These are phyloP conservation scores for Papilio polyxenes DNA, from an alignment of 1,140 invertebrate genomes.

Conservation along the genomic window DNA sequence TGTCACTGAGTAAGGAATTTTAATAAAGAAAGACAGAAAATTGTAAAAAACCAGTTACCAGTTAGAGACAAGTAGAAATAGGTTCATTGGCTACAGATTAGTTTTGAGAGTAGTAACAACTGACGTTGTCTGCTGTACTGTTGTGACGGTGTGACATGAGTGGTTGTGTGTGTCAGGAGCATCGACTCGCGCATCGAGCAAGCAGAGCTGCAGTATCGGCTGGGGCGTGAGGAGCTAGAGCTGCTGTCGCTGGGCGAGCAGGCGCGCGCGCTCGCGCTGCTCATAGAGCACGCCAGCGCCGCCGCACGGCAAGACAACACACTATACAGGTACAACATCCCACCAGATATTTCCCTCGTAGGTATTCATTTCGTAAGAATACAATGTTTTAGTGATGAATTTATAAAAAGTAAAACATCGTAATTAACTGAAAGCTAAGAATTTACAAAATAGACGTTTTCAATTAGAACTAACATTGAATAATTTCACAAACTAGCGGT, in stretches of 20 bases:
- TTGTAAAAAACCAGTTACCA: too few relatives aligned
- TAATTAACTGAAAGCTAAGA: neutral
- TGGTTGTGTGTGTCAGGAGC: constrained; percentile 82
- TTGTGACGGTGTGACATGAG: neutral
- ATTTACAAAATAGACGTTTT: neutral
- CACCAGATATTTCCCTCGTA: too few relatives aligned
- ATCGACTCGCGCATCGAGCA: constrained; percentile 94
- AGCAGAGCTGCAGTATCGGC: constrained; percentile 92
- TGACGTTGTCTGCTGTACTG: neutral
- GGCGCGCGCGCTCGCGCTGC: constrained; percentile 87
- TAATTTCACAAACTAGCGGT: neutral
- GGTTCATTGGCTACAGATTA: neutral
- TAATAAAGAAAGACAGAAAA: too few relatives aligned
- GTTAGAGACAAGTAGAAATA: too few relatives aligned
- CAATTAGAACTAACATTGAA: constrained; percentile 3
- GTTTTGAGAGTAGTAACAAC: constrained; percentile 38
- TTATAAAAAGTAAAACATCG: neutral
- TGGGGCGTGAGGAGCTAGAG: constrained; percentile 93
- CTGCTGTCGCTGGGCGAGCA: constrained; percentile 91
- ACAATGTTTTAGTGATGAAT: neutral
- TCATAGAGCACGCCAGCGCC: constrained; percentile 86
- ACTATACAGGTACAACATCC: constrained; percentile 82
- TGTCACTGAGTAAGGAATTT: constrained; percentile 86
- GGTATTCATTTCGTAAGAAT: neutral
- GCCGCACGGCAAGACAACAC: constrained; percentile 78